Conservation (phyloP, 2,797 vertebrate genomes). For the Periparus ater region DNA sequence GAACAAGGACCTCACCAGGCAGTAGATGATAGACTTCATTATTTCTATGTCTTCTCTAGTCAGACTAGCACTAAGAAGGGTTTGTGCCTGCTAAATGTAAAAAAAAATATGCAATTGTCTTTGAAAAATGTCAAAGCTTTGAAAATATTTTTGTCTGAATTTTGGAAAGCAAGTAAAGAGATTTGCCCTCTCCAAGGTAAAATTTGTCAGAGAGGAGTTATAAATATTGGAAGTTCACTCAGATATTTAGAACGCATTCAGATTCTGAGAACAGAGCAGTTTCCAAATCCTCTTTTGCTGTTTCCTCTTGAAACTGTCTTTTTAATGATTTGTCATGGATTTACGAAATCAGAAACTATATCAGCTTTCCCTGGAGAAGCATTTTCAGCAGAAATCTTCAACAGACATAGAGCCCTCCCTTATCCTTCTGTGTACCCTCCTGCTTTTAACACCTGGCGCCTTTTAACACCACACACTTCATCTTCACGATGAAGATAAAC, state of each 20-base stretch:
- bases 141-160: not conserved
- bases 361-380: not conserved
- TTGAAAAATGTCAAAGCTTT: not conserved
- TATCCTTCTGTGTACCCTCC: not conserved
- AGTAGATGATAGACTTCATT: not conserved
- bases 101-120: not conserved
- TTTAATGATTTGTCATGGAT: not conserved
- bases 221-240: not conserved
- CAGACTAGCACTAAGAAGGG: not conserved
- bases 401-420: not conserved
- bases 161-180: not conserved
- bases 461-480: not conserved
- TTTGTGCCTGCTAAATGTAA: not conserved
- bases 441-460: not conserved
- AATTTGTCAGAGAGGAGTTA: not conserved
- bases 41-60: not conserved
- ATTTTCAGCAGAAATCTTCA: not conserved
- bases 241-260: not conserved
- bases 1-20: not conserved
- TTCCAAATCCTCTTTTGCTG: not conserved
- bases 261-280: not conserved
- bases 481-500: not conserved
- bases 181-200: not conserved
- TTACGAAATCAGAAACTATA: not conserved
- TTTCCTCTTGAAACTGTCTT: not conserved